Evolutionary conservation across 2,888 invertebrate species (phyloP).

Genomic region (Tiphia femorata): DNA sequence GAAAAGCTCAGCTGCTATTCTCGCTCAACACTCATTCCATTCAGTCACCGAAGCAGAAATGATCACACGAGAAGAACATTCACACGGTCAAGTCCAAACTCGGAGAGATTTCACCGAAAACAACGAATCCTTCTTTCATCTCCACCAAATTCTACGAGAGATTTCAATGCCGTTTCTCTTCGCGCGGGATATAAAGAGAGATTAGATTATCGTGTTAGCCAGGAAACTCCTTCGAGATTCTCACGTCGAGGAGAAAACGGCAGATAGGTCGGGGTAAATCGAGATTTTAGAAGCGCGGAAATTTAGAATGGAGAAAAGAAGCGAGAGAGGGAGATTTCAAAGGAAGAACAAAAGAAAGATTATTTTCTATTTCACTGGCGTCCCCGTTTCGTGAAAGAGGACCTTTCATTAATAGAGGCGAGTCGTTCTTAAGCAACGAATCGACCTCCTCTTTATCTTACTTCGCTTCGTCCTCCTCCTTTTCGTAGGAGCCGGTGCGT

Average conservation of each 20-base stretch:
- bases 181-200: constrained; percentile 40
- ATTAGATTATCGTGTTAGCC: constrained; percentile 43
- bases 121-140: constrained; percentile 33
- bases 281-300: too few relatives aligned
- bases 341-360: constrained; percentile 17
- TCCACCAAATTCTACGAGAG: background rate
- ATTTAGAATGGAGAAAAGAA: too few relatives aligned
- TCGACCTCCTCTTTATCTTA: constrained; percentile 37
- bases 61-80: too few relatives aligned
- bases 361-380: constrained; percentile 49
- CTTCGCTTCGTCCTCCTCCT: background rate
- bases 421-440: constrained; percentile 39
- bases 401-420: constrained; percentile 58
- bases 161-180: too few relatives aligned
- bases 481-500: constrained; percentile 46
- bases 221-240: constrained; percentile 27
- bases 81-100: too few relatives aligned
- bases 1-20: too few relatives aligned
- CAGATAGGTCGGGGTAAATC: too few relatives aligned
- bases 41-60: too few relatives aligned
- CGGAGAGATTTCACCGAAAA: constrained; percentile 28
- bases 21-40: too few relatives aligned
- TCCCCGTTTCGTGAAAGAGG: constrained; percentile 49
- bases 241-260: constrained; percentile 1
- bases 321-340: constrained; percentile 10